Evolutionary conservation across 1,140 invertebrate genomes (phyloP), one percentile per base, ranked within the genome.

Genomic region (Ostrea edulis): DNA sequence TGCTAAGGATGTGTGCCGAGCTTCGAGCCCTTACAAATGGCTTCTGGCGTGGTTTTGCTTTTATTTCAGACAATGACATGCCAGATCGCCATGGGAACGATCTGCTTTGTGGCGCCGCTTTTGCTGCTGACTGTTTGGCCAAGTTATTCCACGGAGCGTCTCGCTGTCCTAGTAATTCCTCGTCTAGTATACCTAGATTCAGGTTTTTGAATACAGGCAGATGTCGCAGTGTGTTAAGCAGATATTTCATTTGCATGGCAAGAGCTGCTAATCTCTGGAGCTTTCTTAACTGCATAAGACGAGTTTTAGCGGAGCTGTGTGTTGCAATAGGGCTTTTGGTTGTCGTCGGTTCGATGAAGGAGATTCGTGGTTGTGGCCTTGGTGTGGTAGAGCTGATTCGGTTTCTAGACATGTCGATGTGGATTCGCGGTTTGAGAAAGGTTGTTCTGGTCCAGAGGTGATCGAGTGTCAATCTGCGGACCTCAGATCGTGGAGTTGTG

Each of bases 121-220:
- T 35, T 25, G n/a, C 1, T 11, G 12, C 25, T 29, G 68, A 29
- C 25, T n/a, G 68, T 25, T 35, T 71, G 29, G 22, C 68, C 9
- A 71, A 35, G 68, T 71, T 71, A 25, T 71, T 71, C 68, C 68
- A 71, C 8, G 68, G 68, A 71, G 68, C 68, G 11, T 71, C 68
- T 71, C 29, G 29, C 29, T 71, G 68, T 1, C 22, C 9, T 35
- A 71, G 12, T 8, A 71, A 25, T 35, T 71, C 68, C 0, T 29
- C 14, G 68, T 71, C 68, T 35, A 71, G 9, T 35, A 25, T 71
- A 29, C 68, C 68, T 25, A 71, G 68, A 29, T 71, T 71, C 3
- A 71, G 68, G 14, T 71, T 71, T 71, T 71, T 25, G 29, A 71
- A 71, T 25, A 71, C 68, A 17, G 68, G 68, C 3, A 71, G 68